phyloP scores from a whole-genome alignment of 2,113 vertebrate genomes.

The Penelope pileata region DNA sequence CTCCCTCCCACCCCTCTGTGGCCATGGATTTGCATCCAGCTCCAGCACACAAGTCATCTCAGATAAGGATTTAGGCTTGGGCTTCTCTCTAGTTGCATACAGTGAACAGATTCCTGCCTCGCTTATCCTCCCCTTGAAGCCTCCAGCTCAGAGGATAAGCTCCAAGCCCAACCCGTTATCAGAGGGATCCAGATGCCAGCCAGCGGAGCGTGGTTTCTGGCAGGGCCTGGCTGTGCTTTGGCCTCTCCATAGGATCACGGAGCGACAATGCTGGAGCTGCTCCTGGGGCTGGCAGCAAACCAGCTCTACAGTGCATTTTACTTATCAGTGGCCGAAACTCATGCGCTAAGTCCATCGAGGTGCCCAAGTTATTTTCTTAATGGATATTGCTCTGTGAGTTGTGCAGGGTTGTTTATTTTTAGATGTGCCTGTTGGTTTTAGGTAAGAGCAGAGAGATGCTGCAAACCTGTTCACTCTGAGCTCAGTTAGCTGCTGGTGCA shows the following conservation, averaged over 20 bases:
- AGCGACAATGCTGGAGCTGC: not conserved
- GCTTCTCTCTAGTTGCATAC: conserved; percentile 21
- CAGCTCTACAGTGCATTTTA: rapidly evolving
- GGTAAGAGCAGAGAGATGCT: not conserved
- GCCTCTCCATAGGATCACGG: not conserved
- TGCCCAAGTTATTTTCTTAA: rapidly evolving
- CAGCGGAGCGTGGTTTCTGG: not conserved
- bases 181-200: not conserved
- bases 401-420: not conserved
- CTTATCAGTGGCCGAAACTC: rapidly evolving
- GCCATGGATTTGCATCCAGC: not conserved
- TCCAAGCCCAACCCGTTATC: not conserved
- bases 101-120: not conserved
- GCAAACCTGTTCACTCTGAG: rapidly evolving
- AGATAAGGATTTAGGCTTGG: conserved; percentile 12
- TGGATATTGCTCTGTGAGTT: not conserved
- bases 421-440: rapidly evolving
- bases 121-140: not conserved
- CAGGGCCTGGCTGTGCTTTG: rapidly evolving
- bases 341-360: rapidly evolving
- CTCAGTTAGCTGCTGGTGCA: rapidly evolving
- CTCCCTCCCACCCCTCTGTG: rapidly evolving
- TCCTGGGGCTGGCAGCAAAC: not conserved
- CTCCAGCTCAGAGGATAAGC: not conserved
- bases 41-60: not conserved